These are phyloP conservation scores for Pegea sp. DNA, from an alignment of 23 tunicate species.

Conservation along the genomic window DNA sequence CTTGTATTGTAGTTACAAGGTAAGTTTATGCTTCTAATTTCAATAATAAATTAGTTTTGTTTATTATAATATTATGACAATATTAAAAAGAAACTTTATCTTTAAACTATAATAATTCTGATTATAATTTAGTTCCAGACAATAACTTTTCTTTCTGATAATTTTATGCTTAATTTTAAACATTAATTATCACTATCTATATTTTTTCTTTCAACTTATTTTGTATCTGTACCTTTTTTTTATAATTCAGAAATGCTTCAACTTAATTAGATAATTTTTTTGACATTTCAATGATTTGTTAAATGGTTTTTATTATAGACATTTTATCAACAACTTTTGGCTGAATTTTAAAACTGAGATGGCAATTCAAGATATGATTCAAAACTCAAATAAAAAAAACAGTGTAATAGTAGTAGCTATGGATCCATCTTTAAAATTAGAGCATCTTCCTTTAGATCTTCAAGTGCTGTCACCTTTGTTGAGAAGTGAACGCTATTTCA, in stretches of 20 bases:
- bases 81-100: background rate
- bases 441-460: conserved; percentile 59
- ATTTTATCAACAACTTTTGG: conserved; percentile 48
- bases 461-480: conserved; percentile 55
- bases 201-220: too few species aligned
- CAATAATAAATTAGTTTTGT: background rate
- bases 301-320: conserved; percentile 4
- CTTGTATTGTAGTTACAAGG: conserved; percentile 60
- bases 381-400: conserved; percentile 28
- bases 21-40: background rate
- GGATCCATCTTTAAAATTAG: conserved; percentile 7
- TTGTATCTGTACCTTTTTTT: too few species aligned
- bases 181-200: too few species aligned
- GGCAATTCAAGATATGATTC: conserved; percentile 71
- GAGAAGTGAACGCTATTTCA: conserved; percentile 15
- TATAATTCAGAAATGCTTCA: too few species aligned
- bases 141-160: too few species aligned
- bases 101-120: background rate
- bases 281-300: too few species aligned
- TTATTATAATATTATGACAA: background rate
- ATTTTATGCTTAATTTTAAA: too few species aligned
- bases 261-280: too few species aligned
- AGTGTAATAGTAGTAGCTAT: conserved; percentile 46
- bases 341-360: conserved; percentile 65
- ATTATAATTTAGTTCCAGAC: too few species aligned